These are phyloP conservation scores for Brachypalpus laphriformis DNA, from an alignment of 2,888 invertebrate species.

Conservation along the genomic window DNA sequence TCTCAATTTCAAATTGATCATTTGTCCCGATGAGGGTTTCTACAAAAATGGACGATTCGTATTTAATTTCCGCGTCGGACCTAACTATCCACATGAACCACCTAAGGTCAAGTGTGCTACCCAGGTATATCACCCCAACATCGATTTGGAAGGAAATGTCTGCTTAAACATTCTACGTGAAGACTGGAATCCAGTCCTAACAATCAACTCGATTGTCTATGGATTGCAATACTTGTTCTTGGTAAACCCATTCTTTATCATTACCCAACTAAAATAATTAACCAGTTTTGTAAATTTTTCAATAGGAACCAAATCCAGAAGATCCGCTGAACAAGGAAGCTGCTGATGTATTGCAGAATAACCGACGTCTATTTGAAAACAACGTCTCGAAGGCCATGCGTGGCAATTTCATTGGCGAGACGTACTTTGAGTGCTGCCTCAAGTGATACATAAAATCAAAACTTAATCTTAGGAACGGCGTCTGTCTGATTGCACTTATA, in stretches of 20 bases:
- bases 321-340: conserved; percentile 99
- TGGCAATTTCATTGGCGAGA: conserved; percentile 96
- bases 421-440: conserved; percentile 97
- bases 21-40: conserved; percentile 98
- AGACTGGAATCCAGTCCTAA: conserved; percentile 99
- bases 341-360: conserved; percentile 97
- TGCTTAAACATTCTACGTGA: conserved; percentile 98
- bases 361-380: conserved; percentile 96
- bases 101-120: conserved; percentile 99
- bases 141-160: conserved; percentile 98
- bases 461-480: conserved; percentile 82
- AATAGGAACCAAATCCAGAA: conserved; percentile 98
- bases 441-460: conserved; percentile 88
- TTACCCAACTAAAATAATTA: neutral
- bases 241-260: conserved; percentile 83
- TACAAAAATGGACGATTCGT: conserved; percentile 96
- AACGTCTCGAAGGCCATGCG: conserved; percentile 98
- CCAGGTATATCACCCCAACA: conserved; percentile 98
- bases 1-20: conserved; percentile 96
- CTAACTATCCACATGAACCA: conserved; percentile 98
- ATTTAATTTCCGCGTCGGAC: conserved; percentile 96
- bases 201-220: conserved; percentile 98
- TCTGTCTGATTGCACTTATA: conserved; percentile 80
- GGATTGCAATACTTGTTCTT: conserved; percentile 98
- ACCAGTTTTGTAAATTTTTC: conserved; percentile 51